These are phyloP conservation scores for Cryptoprocta ferox DNA, from an alignment of 2,797 vertebrate genomes.

Conservation along the genomic window DNA sequence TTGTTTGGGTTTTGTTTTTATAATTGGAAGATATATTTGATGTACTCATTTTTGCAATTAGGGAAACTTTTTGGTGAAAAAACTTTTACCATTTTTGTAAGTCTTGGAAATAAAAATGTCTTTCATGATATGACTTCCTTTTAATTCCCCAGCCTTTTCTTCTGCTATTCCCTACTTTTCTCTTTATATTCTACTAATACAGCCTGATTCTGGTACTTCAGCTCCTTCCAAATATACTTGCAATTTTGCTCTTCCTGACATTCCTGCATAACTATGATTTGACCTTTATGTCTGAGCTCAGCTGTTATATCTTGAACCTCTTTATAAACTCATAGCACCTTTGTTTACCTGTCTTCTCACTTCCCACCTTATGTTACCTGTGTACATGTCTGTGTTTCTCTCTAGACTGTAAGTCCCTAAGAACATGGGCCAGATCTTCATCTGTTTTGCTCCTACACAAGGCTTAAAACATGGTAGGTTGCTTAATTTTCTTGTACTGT, in stretches of 20 bases:
- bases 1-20: not conserved
- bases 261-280: not conserved
- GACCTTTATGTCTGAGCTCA: not conserved
- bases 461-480: not conserved
- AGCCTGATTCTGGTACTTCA: not conserved
- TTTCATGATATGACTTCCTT: not conserved
- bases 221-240: not conserved
- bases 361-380: not conserved
- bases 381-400: not conserved
- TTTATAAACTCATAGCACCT: not conserved
- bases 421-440: not conserved
- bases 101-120: not conserved
- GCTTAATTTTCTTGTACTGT: not conserved
- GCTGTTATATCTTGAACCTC: not conserved
- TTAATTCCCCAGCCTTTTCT: not conserved
- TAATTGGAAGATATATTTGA: not conserved
- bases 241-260: not conserved
- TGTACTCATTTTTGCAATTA: not conserved
- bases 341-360: not conserved
- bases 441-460: not conserved
- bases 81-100: not conserved
- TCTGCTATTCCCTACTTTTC: not conserved
- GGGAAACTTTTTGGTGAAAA: not conserved
- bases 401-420: not conserved
- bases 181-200: not conserved